Evolutionary conservation across 2,113 vertebrate genomes (phyloP).

Genomic region (Periophthalmodon schlosseri): DNA sequence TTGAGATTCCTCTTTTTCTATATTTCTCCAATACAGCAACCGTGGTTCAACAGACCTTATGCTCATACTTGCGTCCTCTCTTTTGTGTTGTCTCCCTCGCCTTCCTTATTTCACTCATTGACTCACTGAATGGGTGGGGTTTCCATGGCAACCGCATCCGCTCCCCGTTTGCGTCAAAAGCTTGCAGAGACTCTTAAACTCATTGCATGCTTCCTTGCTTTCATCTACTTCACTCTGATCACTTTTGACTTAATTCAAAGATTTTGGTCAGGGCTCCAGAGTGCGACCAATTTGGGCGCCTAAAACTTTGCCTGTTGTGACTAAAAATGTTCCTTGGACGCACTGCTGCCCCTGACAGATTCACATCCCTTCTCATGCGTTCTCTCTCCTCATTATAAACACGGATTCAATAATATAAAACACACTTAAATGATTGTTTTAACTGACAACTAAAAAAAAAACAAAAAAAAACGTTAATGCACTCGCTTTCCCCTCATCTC

Average conservation of each 20-base stretch:
- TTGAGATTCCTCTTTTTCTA: neutral
- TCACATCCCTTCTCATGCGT: too few relatives aligned
- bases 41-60: constrained; percentile 18
- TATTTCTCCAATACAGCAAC: neutral
- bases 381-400: too few relatives aligned
- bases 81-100: constrained; percentile 26
- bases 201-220: constrained; percentile 37
- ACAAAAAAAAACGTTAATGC: too few relatives aligned
- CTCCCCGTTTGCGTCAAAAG: constrained; percentile 64
- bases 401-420: too few relatives aligned
- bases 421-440: too few relatives aligned
- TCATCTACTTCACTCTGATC: neutral
- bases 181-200: constrained; percentile 56
- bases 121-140: constrained; percentile 63
- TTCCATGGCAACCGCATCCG: constrained; percentile 75
- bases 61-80: constrained; percentile 32
- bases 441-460: too few relatives aligned
- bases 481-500: too few relatives aligned
- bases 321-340: too few relatives aligned
- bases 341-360: too few relatives aligned
- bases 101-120: constrained; percentile 50
- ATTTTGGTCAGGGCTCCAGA: too few relatives aligned
- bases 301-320: too few relatives aligned
- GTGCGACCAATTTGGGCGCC: too few relatives aligned
- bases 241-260: neutral